A percentile compares a stretch with the other conserved stretches of the same genome.
These are phyloP conservation scores for Aphyosemion australe DNA, from an alignment of 2,113 vertebrate species.

Conservation along the genomic window DNA sequence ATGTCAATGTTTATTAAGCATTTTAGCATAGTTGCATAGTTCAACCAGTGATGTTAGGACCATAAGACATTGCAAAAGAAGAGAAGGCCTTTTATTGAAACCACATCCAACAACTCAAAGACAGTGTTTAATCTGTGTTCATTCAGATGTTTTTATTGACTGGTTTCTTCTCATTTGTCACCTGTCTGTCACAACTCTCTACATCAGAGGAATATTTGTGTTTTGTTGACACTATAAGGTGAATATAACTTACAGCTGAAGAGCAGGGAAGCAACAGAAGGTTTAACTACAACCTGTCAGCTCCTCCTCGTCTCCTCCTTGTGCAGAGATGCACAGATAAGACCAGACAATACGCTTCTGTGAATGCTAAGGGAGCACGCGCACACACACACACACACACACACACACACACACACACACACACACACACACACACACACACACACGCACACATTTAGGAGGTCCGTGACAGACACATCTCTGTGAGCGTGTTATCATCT, in stretches of 20 bases:
- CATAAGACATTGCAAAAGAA: too few relatives aligned
- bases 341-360: slow-evolving; percentile 70
- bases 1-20: too few relatives aligned
- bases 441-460: slow-evolving; percentile 18
- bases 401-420: background rate
- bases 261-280: slow-evolving; percentile 44
- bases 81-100: too few relatives aligned
- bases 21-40: too few relatives aligned
- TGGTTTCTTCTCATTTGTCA: too few relatives aligned
- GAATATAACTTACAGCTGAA: slow-evolving; percentile 66
- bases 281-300: slow-evolving; percentile 46
- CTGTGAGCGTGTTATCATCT: slow-evolving; percentile 67
- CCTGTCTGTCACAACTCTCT: too few relatives aligned
- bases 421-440: slow-evolving; percentile 22
- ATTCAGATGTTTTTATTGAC: too few relatives aligned
- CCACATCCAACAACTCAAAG: too few relatives aligned
- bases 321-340: slow-evolving; percentile 74
- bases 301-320: slow-evolving; percentile 32
- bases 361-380: slow-evolving; percentile 48
- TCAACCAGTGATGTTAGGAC: too few relatives aligned
- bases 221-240: slow-evolving; percentile 39
- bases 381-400: slow-evolving; percentile 10
- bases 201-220: slow-evolving; percentile 10
- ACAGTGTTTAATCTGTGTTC: too few relatives aligned
- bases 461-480: slow-evolving; percentile 52